These are phyloP conservation scores for Bubo bubo DNA, from an alignment of 2,113 vertebrate species.

Conservation along the genomic window DNA sequence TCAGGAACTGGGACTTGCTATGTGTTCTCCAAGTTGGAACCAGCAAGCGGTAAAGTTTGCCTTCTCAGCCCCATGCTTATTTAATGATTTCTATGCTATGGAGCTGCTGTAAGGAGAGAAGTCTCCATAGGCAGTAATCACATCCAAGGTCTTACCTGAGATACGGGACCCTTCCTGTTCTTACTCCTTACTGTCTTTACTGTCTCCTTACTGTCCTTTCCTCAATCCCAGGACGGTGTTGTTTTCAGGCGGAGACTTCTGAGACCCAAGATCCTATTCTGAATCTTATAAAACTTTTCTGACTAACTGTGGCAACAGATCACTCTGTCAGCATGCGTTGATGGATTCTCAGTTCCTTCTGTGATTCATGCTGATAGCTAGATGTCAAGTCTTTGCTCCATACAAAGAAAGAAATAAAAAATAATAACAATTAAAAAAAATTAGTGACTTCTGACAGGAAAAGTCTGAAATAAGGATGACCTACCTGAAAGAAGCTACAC, in stretches of 20 bases:
- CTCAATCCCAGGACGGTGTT: not conserved
- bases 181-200: not conserved
- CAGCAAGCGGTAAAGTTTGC: not conserved
- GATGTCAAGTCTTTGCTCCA: not conserved
- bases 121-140: not conserved
- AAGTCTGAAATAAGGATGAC: not conserved
- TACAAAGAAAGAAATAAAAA: not conserved
- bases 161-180: not conserved
- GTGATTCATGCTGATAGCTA: not conserved
- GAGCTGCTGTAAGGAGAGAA: not conserved
- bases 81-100: not conserved
- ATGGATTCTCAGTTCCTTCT: not conserved
- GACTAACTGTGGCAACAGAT: not conserved
- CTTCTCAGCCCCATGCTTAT: not conserved
- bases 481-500: not conserved
- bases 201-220: not conserved
- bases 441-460: not conserved
- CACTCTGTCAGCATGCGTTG: not conserved
- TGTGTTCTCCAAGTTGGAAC: not conserved
- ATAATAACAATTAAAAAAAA: not conserved
- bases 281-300: not conserved
- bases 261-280: not conserved
- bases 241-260: not conserved
- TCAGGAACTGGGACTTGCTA: not conserved
- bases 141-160: not conserved